Conservation (phyloP, 2,797 vertebrate species). For the Megaceryle alcyon region DNA sequence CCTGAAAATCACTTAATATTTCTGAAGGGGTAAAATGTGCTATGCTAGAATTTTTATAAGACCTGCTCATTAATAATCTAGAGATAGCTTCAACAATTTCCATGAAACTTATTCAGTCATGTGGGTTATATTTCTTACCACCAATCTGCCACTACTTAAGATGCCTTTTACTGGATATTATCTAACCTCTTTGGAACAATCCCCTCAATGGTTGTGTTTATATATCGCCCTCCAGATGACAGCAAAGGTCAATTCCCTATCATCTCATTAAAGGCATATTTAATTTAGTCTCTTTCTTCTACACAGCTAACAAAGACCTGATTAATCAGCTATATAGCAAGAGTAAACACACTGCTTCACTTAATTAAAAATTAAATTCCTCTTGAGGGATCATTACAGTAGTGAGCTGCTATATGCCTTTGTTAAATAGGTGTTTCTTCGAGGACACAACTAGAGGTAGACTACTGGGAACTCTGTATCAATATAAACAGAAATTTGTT, state of each 20-base stretch:
- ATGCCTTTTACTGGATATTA: background rate
- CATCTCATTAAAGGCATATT: conserved; percentile 72
- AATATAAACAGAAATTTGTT: conserved; percentile 38
- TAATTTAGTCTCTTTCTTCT: conserved; percentile 62
- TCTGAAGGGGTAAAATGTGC: background rate
- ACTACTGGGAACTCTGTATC: conserved; percentile 33
- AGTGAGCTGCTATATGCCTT: conserved; percentile 8
- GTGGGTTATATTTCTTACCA: background rate
- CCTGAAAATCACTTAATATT: background rate
- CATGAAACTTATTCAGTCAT: background rate
- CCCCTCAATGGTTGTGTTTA: background rate
- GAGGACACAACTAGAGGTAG: conserved; percentile 48
- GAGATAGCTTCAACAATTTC: background rate
- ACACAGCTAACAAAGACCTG: conserved; percentile 62
- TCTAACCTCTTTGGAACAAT: background rate
- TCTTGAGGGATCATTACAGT: conserved; percentile 70
- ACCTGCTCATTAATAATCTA: background rate
- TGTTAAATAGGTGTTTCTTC: conserved; percentile 65
- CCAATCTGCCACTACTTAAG: background rate
- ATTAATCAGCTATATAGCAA: conserved; percentile 74
- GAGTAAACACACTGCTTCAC: conserved; percentile 73
- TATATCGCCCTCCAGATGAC: conserved; percentile 41
- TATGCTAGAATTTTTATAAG: background rate
- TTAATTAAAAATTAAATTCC: conserved; percentile 82
- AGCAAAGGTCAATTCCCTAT: conserved; percentile 61